Evolutionary conservation across 2,797 vertebrate species (phyloP), one percentile per base, ranked within the genome.

Genomic region (Pygocentrus nattereri): DNA sequence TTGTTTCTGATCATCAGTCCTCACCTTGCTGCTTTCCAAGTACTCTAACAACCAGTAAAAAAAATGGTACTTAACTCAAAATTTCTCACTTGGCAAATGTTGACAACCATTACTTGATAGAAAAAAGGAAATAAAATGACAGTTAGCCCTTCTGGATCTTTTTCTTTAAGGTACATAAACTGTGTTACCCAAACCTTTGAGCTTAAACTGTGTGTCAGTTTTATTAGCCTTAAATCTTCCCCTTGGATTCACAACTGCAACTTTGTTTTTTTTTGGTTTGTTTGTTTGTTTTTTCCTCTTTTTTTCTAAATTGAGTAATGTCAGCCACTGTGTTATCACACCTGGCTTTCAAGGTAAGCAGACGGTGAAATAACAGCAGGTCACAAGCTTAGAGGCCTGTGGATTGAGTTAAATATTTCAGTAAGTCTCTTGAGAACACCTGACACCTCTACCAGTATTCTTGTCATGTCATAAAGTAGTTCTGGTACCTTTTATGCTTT

Each of bases 311-410:
- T 19, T 27, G 34, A 68, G 4, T 38, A 81, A 70, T 52, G 47
- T 64, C 44, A 58, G 56, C 18, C 49, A 59, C 21, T 13, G 52
- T 71, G 67, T 59, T 69, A 81, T 68, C 64, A 30, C 52, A 59
- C 41, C 64, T 50, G 52, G 47, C 52, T 75, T n/a, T 69, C 21
- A 38, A 67, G 74, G 68, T 76, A 76, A 62, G 41, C n/a, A 7
- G 52, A 41, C 27, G 6, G 52, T 50, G 23, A 70, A 76, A 68
- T 74, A 80, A 68, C 5, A 80, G 69, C 47, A 65, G 38, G 67
- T 64, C 59, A 34, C n/a, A 74, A 18, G 18, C 47, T 70, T 56
- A 16, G 49, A 74, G 78, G 18, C 59, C 70, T 71, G 49, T 27
- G 56, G 27, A 58, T 25, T 10, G 21, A 58, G 56, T 7, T 11